Evolutionary conservation across 2,888 invertebrate species (phyloP), one percentile per base, ranked within the genome.

Genomic region (Meloe dianella): DNA sequence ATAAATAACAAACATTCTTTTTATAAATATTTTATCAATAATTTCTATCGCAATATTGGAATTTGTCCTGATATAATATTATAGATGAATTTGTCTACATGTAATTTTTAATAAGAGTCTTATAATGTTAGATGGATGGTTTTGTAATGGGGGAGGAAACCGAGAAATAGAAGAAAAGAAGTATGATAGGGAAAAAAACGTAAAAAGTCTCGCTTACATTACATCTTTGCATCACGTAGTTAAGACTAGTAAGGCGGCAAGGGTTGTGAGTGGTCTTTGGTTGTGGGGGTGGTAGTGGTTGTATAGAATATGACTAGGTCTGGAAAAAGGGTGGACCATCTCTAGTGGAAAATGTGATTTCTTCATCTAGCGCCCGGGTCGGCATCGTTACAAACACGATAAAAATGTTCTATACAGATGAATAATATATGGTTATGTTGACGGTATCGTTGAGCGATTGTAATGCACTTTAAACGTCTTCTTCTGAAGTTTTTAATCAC

Each of bases 291-390:
- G 72, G 73, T 66, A 63, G 70, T 67, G 73, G 73, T 41, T 63
- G 22, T 54, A 54, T 54, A 54, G 12, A 22, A 24, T 54, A 54
- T 54, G 54, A 54, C 54, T 54, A 54, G 54, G 24, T 24, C 12
- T 54, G 57, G 66, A 70, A 66, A 62, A 68, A 57, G 72, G 69
- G 73, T 60, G 67, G 68, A 74, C 71, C 77, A 80, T 79, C 78
- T 82, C 79, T 79, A 83, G 83, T 83, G 82, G 82, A 84, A 84
- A 84, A 84, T 83, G 81, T 81, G 82, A 84, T 84, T 83, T 84
- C 83, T 84, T 83, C 83, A 81, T 83, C 81, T 81, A 54, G 54
- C 54, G 54, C 76, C 72, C 76, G 78, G 75, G 74, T 67, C 73
- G 75, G 72, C 74, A 75, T 62, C 60, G 63, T 61, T 47, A 66